Base-by-base conservation (phyloP, 2,797 vertebrate species). In the Manis pentadactyla region DNA sequence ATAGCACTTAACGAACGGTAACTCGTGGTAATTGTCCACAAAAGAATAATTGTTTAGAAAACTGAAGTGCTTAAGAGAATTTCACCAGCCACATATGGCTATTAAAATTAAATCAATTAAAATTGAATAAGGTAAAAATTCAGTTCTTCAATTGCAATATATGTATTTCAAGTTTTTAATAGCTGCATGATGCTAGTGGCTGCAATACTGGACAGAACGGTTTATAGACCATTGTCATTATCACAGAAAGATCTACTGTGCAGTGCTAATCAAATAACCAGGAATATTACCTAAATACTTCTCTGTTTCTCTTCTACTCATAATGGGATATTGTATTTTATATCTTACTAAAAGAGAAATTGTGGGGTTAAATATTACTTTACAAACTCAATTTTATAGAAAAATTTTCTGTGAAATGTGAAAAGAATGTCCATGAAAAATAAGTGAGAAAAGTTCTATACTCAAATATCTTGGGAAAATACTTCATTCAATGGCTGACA, bases 101-200 rank as follows among this genome's bases (percentile, higher is more conserved):
- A 51, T 90, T 61, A 77, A 84, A 74, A 51, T 87, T 78, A 77
- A 82, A 95, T 85, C 15, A 74, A 57, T 71, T 90, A 64, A 92
- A 77, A 66, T 12, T 23, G 37, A 77, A 71, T 49, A 81, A 63
- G 31, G 59, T 78, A 86, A 94, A 94, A 66, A 49, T 57, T 49
- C 2, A 64, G 8, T 42, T 83, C 8, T 90, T 95, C 17, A 69
- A 12, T 64, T 75, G 23, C 2, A 73, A 14, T 8, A 53, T 39
- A 61, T 8, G 53, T 34, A 53, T 51, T 92, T 89, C 34, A 96
- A 59, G 0, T 39, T 21, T 17, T 69, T 53, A 46, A 59, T 42
- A 39, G 51, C 31, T 77, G 3, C 17, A 6, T 66, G 34, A n/a
- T 23, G 46, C n/a, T 78, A 42, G 31, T 49, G 1, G 34, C 14